Conservation (phyloP, 2,797 vertebrate genomes). For the Catamblyrhynchus diadema region DNA sequence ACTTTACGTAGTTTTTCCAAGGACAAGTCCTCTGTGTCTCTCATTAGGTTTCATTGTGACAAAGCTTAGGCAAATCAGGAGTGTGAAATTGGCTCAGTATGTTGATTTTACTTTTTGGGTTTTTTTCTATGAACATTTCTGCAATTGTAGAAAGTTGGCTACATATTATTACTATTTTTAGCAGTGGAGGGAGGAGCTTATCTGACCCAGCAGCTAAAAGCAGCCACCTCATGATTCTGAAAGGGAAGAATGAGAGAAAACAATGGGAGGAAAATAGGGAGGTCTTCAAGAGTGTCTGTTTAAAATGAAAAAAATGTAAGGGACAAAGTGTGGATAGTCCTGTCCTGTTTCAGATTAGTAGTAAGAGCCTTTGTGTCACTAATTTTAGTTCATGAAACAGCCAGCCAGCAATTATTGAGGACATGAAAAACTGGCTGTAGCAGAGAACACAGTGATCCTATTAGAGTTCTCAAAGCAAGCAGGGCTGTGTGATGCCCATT, state of each 20-base stretch:
- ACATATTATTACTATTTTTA: neutral
- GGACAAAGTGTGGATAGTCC: neutral
- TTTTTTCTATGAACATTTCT: neutral
- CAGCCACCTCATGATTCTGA: neutral
- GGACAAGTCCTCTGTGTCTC: neutral
- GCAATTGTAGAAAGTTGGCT: neutral
- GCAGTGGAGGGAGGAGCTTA: neutral
- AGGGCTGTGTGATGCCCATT: neutral
- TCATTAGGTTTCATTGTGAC: fast-evolving
- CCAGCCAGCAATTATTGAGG: neutral
- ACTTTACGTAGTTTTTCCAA: neutral
- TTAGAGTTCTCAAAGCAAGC: neutral
- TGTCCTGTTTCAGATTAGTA: neutral
- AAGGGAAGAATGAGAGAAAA: neutral
- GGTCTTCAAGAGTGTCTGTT: neutral
- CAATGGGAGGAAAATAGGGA: neutral
- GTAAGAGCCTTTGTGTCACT: neutral
- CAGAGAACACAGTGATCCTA: neutral
- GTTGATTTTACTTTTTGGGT: neutral
- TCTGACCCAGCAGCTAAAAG: neutral
- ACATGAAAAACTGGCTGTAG: neutral
- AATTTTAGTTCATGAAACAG: neutral
- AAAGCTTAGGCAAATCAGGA: neutral
- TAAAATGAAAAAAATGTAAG: neutral
- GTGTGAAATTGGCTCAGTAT: neutral